Evolutionary conservation across 2,797 vertebrate genomes (phyloP).

Genomic region (Poeciliopsis infans): DNA sequence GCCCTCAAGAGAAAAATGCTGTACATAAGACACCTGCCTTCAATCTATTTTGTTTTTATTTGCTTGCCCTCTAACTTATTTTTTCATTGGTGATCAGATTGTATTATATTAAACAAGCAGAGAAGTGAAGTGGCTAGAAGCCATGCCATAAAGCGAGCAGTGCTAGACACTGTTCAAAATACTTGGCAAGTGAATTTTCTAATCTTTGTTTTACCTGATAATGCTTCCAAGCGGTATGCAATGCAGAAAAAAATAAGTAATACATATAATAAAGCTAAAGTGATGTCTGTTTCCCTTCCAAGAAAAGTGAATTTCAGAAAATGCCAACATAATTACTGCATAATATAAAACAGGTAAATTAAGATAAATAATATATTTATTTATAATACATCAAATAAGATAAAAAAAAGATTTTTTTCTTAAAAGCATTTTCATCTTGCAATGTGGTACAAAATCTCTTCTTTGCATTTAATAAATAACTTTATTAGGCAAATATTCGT

Average conservation of each 20-base stretch:
- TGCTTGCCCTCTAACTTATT: not conserved
- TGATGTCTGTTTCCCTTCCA: slow-evolving; percentile 18
- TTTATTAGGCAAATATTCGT: slow-evolving; percentile 30
- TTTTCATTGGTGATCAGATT: slow-evolving; percentile 45
- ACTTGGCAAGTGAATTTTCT: slow-evolving; percentile 57
- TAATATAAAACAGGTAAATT: not conserved
- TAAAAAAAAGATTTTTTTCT: slow-evolving; percentile 37
- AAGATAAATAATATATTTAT: slow-evolving; percentile 42
- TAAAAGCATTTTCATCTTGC: slow-evolving; percentile 44
- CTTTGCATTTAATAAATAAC: slow-evolving; percentile 54
- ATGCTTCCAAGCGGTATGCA: slow-evolving; percentile 53
- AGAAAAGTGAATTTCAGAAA: slow-evolving; percentile 65
- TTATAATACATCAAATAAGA: slow-evolving; percentile 60
- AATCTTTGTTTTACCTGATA: slow-evolving; percentile 62
- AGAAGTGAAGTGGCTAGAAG: slow-evolving; percentile 42
- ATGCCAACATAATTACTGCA: slow-evolving; percentile 24
- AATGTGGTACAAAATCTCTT: slow-evolving; percentile 49
- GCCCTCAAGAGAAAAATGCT: not conserved
- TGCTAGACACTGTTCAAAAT: slow-evolving; percentile 68
- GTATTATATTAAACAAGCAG: slow-evolving; percentile 37
- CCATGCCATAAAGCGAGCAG: slow-evolving; percentile 58
- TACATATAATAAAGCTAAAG: slow-evolving; percentile 61
- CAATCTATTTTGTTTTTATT: not conserved
- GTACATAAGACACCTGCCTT: not conserved
- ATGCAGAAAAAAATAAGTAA: slow-evolving; percentile 70